A percentile compares a stretch with the other conserved stretches of the same genome.
Evolutionary conservation across 2,797 vertebrate genomes (phyloP).

Genomic region (Acomys russatus): DNA sequence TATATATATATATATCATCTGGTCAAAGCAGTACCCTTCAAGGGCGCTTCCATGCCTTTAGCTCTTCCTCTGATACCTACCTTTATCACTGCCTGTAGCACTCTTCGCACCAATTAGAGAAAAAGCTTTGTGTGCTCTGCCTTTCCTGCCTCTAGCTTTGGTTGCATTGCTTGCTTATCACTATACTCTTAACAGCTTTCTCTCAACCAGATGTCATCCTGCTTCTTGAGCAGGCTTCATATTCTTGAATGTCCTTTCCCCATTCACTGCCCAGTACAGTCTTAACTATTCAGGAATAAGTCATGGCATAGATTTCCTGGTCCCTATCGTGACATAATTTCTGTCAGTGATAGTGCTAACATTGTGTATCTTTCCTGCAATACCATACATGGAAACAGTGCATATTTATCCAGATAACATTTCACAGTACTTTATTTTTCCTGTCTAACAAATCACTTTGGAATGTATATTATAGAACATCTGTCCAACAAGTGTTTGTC

Average conservation of each 20-base stretch:
- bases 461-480: background rate
- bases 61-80: background rate
- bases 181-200: background rate
- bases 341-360: background rate
- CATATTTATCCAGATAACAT: background rate
- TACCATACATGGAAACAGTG: background rate
- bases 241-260: background rate
- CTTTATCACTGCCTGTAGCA: too few species aligned
- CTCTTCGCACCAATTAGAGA: background rate
- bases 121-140: background rate
- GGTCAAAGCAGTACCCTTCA: background rate
- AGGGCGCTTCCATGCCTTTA: background rate
- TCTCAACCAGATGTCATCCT: background rate
- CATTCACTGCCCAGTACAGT: background rate
- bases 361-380: background rate
- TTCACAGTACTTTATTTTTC: constrained; percentile 3
- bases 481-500: background rate
- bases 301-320: background rate
- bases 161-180: background rate
- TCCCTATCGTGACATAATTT: background rate
- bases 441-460: background rate
- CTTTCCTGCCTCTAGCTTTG: background rate
- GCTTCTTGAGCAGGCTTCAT: background rate
- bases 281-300: constrained; percentile 11
- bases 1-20: background rate